Base-by-base conservation (phyloP, 2,888 invertebrate genomes). In the Calameuta idolon region DNA sequence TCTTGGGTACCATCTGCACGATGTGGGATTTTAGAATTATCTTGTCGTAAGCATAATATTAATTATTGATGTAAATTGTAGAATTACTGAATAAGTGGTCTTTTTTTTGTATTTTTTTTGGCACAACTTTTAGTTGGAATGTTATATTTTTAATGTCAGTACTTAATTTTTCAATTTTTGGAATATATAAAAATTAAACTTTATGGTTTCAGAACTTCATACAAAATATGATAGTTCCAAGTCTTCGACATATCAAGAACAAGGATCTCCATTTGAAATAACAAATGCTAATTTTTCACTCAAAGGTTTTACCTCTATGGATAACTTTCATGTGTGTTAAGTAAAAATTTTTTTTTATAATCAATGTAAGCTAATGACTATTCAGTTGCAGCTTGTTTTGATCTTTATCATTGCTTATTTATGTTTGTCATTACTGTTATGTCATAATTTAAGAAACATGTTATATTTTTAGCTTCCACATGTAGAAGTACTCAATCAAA, bases 271-370 rank as follows among this genome's bases (percentile, higher is more conserved):
- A 1, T 94, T 94, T 88, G 90, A 91, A 35, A 93, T 94, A 79
- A 91, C 92, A 79, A 93, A 94, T 85, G 94, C 94, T 74, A 92
- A 92, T 74, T 94, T 94, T 74, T 94, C 93, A 82, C 92, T 95
- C 82, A 92, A 92, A 69, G 96, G 96, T 78, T 95, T 94, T 89
- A 93, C 95, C 79, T 95, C 95, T 23, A 93, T 93, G 34, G 96
- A 96, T 87, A 92, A 92, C 75, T 93, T 95, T 79, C 92, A 93
- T 76, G 94, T 95, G 89, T 92, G 93, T 86, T 76, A 73, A 73
- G 69, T 37, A 75, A 23, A 31, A 74, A 23, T 9, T 23, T 23
- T 23, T 23, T 55, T 23, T 55, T 55, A 23, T 55, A 55, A 23
- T 23, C 9, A 55, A 55, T 55, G 9, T 55, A 55, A 23, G 23